phyloP scores from a whole-genome alignment of 2,797 vertebrate species.

The Diceros bicornis region DNA sequence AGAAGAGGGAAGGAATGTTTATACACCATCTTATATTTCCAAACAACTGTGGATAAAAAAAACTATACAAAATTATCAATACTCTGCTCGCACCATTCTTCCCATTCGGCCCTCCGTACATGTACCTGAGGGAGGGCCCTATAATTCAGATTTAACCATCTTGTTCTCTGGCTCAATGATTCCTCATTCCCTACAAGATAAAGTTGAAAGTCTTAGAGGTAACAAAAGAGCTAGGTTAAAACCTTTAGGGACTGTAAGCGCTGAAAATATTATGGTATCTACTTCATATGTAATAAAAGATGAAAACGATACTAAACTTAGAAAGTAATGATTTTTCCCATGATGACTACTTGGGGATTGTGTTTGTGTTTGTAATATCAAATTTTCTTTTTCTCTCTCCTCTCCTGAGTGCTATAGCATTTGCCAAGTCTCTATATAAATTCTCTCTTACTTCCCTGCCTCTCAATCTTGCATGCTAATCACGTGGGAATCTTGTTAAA shows the following conservation, averaged over 20 bases:
- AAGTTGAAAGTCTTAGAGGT: conserved; percentile 48
- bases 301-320: conserved; percentile 46
- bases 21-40: background rate
- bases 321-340: background rate
- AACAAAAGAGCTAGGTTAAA: conserved; percentile 32
- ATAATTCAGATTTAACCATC: conserved; percentile 35
- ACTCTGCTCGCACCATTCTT: background rate
- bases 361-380: conserved; percentile 44
- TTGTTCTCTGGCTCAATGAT: background rate
- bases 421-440: background rate
- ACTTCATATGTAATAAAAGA: conserved; percentile 37
- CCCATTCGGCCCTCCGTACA: background rate
- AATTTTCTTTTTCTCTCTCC: background rate
- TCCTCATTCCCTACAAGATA: background rate
- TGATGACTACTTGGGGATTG: background rate
- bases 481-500: conserved; percentile 9
- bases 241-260: background rate
- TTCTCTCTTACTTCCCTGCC: background rate
- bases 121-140: background rate
- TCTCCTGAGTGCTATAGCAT: background rate
- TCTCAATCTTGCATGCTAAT: background rate
- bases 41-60: conserved; percentile 2
- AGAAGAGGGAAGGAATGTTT: background rate
- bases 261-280: conserved; percentile 15
- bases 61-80: background rate